Percentiles rank a stretch among this genome's conserved stretches.
phyloP scores from a whole-genome alignment of 2,888 invertebrate genomes.

The Hartigia nigra region DNA sequence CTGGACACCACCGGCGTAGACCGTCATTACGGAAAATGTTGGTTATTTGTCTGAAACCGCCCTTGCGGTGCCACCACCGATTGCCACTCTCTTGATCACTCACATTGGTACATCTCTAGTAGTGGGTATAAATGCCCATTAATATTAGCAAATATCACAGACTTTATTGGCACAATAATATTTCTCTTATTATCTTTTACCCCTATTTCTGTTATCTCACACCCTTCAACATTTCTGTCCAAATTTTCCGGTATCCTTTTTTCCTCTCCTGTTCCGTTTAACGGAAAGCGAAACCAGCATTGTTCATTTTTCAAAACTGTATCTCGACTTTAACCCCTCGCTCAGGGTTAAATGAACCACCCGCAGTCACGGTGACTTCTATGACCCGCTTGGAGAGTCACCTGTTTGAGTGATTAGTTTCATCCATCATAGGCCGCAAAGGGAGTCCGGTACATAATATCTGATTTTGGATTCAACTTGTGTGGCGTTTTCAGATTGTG shows the following conservation, averaged over 20 bases:
- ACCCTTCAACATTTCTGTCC: not conserved
- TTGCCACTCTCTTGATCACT: not conserved
- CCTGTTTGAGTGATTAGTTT: slow-evolving; percentile 51
- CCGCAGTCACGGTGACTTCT: slow-evolving; percentile 32
- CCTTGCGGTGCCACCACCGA: not conserved
- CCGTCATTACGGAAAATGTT: slow-evolving; percentile 8
- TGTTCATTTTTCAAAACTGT: slow-evolving; percentile 2
- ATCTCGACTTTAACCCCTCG: slow-evolving; percentile 2
- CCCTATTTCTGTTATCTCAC: not conserved
- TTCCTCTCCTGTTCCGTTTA: not conserved
- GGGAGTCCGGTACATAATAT: slow-evolving; percentile 39
- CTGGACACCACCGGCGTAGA: slow-evolving; percentile 14
- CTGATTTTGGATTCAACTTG: slow-evolving; percentile 47
- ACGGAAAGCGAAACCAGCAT: not conserved
- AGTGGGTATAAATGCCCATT: not conserved
- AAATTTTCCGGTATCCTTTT: not conserved
- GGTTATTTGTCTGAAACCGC: slow-evolving; percentile 4
- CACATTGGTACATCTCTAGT: not conserved
- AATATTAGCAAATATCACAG: not conserved
- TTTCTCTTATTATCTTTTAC: not conserved
- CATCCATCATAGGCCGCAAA: slow-evolving; percentile 48
- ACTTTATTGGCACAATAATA: not conserved
- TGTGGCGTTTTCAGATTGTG: slow-evolving; percentile 40
- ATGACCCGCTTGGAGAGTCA: slow-evolving; percentile 26
- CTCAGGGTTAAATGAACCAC: slow-evolving; percentile 25